Percentiles rank a stretch among this genome's conserved stretches.
Conservation (phyloP, 2,113 vertebrate genomes). For the Hydropotes inermis region DNA sequence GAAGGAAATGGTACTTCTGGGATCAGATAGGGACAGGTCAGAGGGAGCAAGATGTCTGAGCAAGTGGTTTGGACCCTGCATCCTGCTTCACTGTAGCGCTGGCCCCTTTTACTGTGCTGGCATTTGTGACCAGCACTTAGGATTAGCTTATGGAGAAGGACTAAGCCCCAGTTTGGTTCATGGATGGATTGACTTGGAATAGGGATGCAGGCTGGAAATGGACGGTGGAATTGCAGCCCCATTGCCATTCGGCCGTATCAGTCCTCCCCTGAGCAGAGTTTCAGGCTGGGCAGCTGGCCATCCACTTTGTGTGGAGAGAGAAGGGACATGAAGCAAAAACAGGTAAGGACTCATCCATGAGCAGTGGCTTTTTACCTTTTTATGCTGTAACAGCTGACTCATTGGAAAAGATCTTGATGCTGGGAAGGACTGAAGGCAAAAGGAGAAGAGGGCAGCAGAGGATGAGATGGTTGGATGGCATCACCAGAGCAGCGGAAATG, state of each 20-base stretch:
- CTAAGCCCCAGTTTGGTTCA: background rate
- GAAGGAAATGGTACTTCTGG: background rate
- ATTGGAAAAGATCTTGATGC: background rate
- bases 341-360: background rate
- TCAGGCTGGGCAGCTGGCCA: background rate
- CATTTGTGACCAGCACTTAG: background rate
- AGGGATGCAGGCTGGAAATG: background rate
- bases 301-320: background rate
- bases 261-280: background rate
- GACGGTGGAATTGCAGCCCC: background rate
- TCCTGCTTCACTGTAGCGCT: background rate
- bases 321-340: background rate
- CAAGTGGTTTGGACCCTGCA: rapidly evolving
- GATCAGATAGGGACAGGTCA: background rate
- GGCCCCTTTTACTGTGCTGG: background rate
- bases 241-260: background rate
- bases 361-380: background rate
- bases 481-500: background rate
- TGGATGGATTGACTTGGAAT: background rate
- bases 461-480: background rate
- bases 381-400: background rate
- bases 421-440: background rate
- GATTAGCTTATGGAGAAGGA: background rate
- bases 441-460: background rate
- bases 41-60: background rate